Evolutionary conservation across 2,113 vertebrate genomes (phyloP).

Genomic region (Candoia aspera): DNA sequence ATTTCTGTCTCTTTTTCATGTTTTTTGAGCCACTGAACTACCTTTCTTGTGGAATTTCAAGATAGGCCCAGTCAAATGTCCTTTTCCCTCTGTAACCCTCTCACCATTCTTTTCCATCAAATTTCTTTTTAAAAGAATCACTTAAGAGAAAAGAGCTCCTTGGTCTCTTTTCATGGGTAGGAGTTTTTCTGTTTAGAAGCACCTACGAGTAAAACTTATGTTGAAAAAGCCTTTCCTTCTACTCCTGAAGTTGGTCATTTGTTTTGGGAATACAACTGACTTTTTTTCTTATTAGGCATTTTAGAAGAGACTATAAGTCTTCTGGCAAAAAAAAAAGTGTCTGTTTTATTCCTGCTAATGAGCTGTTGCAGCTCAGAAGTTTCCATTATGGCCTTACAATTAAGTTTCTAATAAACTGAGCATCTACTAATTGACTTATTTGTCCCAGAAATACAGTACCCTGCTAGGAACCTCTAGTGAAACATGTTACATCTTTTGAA

Average conservation of each 20-base stretch:
- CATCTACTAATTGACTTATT: conserved; percentile 67
- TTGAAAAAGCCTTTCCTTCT: no score
- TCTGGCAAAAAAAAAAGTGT: conserved; percentile 33
- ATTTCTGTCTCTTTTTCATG: no score
- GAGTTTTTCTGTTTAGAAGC: no score
- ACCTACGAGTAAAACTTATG: no score
- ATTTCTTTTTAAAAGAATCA: background rate
- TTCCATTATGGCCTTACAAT: conserved; percentile 71
- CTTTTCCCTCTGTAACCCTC: no score
- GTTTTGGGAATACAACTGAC: conserved; percentile 36
- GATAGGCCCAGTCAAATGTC: no score
- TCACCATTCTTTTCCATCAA: background rate
- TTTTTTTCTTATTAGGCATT: conserved; percentile 1
- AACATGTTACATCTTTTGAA: conserved; percentile 46
- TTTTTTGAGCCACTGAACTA: no score
- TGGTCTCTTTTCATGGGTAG: no score
- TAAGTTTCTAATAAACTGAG: conserved; percentile 73
- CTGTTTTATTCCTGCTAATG: conserved; percentile 61
- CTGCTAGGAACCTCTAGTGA: conserved; percentile 56
- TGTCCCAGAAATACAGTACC: conserved; percentile 57
- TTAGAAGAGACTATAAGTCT: conserved; percentile 47
- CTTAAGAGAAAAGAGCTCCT: background rate
- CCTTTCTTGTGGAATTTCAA: no score
- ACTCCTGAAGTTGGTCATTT: conserved; percentile 4
- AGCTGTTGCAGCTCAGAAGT: conserved; percentile 70